phyloP scores from a whole-genome alignment of 2,888 invertebrate species.

The Watsonalla cultraria region DNA sequence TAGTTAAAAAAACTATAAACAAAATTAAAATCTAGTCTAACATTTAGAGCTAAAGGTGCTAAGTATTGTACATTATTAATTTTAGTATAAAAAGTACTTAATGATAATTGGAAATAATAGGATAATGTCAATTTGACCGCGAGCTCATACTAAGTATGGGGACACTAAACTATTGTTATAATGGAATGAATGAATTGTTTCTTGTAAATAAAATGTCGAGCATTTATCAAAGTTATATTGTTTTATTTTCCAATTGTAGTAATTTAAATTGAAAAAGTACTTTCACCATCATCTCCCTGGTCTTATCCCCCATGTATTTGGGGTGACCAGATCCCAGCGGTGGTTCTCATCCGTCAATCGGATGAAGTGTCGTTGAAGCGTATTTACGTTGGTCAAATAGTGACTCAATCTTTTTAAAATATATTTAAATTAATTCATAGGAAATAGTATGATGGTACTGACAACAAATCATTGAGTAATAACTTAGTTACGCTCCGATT shows the following conservation, averaged over 20 bases:
- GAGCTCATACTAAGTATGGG: constrained; percentile 63
- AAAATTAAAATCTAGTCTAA: constrained; percentile 71
- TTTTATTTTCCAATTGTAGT: constrained; percentile 44
- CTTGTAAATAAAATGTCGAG: constrained; percentile 77
- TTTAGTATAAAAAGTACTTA: constrained; percentile 13
- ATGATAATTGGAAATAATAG: constrained; percentile 32
- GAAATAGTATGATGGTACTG: no score
- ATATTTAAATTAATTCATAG: no score
- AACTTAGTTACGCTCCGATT: no score
- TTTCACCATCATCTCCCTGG: no score
- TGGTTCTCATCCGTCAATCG: no score
- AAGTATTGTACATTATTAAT: constrained; percentile 64
- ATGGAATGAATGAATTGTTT: constrained; percentile 43
- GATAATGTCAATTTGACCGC: constrained; percentile 56
- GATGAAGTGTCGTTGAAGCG: no score
- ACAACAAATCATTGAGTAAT: no score
- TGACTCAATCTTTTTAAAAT: no score
- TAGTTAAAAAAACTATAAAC: constrained; percentile 29
- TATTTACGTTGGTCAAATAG: no score
- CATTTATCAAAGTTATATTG: constrained; percentile 51
- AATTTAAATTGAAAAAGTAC: background rate
- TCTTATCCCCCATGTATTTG: no score
- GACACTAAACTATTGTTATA: constrained; percentile 52
- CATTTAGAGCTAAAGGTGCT: constrained; percentile 74
- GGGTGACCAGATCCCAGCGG: no score